phyloP scores from a whole-genome alignment of 2,797 vertebrate species.

The Remorina albescens region DNA sequence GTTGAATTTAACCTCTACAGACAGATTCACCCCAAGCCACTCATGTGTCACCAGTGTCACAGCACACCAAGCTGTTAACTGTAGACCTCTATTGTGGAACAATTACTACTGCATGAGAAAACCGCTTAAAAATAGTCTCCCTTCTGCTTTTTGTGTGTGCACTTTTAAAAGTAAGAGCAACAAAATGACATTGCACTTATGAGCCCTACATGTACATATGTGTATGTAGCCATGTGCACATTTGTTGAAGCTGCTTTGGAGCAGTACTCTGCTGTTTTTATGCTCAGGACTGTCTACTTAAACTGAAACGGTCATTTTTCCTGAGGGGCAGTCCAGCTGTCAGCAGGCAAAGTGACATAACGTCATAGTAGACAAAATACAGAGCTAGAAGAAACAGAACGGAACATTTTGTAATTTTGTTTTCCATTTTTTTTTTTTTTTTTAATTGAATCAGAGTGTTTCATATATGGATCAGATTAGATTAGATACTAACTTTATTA shows the following conservation, averaged over 20 bases:
- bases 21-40: conserved; percentile 50
- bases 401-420: no score
- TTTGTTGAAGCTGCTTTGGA: not conserved
- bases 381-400: not conserved
- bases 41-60: conserved; percentile 44
- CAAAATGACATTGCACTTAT: conserved; percentile 22
- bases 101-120: conserved; percentile 60
- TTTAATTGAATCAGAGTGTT: no score
- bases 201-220: conserved; percentile 19
- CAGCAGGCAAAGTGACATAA: conserved; percentile 29
- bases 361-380: conserved; percentile 13
- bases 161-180: not conserved
- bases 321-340: conserved; percentile 61
- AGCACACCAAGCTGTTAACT: conserved; percentile 57
- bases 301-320: conserved; percentile 31
- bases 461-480: no score
- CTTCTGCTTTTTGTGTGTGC: conserved; percentile 17
- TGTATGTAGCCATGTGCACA: conserved; percentile 3
- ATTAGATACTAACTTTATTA: no score
- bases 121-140: conserved; percentile 49
- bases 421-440: no score
- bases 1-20: conserved; percentile 44
- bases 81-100: conserved; percentile 53
- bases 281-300: conserved; percentile 31
- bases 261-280: conserved; percentile 14